Conservation (phyloP, 2,113 vertebrate species). For the Otocyon megalotis region DNA sequence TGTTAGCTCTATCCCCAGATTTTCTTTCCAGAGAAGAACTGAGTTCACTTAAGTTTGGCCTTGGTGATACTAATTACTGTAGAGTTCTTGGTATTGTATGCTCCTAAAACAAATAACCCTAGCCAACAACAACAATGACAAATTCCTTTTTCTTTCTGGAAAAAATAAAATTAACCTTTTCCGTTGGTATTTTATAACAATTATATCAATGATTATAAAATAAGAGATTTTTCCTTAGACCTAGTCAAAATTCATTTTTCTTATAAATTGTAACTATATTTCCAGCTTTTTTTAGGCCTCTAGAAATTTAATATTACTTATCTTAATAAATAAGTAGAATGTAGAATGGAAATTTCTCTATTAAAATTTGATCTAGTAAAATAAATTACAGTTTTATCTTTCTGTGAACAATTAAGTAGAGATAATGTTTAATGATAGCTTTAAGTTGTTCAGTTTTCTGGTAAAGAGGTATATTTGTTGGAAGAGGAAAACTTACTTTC, state of each 20-base stretch:
- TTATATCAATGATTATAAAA: neutral
- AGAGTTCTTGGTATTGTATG: neutral
- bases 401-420: neutral
- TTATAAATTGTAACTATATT: neutral
- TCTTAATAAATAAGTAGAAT: neutral
- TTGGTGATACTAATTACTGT: neutral
- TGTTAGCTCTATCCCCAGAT: neutral
- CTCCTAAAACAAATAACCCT: slow-evolving; percentile 36
- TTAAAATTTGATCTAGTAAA: slow-evolving; percentile 4
- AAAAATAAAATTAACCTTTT: slow-evolving; percentile 34
- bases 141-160: neutral
- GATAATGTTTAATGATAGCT: slow-evolving; percentile 7
- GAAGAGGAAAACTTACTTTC: neutral
- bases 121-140: neutral
- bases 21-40: slow-evolving; percentile 23
- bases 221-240: neutral
- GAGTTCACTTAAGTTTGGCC: neutral
- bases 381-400: slow-evolving; percentile 43
- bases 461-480: slow-evolving; percentile 24
- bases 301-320: slow-evolving; percentile 54
- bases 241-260: neutral
- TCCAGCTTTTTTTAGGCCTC: slow-evolving; percentile 8
- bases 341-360: slow-evolving; percentile 24
- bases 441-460: slow-evolving; percentile 12
- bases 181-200: neutral